phyloP scores from a whole-genome alignment of 2,797 vertebrate genomes.

The Adelosebastes latens region DNA sequence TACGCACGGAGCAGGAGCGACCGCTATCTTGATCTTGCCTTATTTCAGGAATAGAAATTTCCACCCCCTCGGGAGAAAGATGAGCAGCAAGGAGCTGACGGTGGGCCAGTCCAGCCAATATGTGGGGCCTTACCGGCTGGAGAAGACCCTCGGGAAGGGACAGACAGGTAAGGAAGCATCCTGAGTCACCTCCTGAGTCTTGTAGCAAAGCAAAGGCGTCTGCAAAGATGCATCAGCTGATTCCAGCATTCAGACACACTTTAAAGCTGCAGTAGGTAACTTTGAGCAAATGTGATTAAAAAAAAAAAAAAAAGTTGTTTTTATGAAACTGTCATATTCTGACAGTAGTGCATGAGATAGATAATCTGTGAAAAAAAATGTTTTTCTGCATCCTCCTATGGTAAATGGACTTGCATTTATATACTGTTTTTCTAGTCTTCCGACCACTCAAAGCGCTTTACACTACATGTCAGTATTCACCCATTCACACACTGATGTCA shows the following conservation, averaged over 20 bases:
- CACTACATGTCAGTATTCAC: too few relatives aligned
- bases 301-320: too few relatives aligned
- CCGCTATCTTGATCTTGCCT: slow-evolving; percentile 64
- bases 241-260: not conserved
- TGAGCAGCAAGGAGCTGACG: slow-evolving; percentile 87
- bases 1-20: slow-evolving; percentile 66
- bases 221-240: slow-evolving; percentile 20
- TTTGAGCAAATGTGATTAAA: too few relatives aligned
- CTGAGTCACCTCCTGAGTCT: not conserved
- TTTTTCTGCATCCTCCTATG: too few relatives aligned
- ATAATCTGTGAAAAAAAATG: too few relatives aligned
- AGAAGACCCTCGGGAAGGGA: slow-evolving; percentile 94
- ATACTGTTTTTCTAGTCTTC: too few relatives aligned
- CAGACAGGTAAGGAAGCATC: slow-evolving; percentile 87
- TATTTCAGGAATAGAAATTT: slow-evolving; percentile 24
- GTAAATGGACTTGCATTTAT: too few relatives aligned
- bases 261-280: not conserved
- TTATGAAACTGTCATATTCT: too few relatives aligned
- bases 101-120: slow-evolving; percentile 88
- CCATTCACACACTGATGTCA: too few relatives aligned
- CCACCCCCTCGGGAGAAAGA: slow-evolving; percentile 53
- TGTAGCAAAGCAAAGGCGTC: not conserved
- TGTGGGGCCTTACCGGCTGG: slow-evolving; percentile 93
- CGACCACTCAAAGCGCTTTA: too few relatives aligned
- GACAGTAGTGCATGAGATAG: too few relatives aligned